These are phyloP conservation scores for Adineta ricciae DNA, from an alignment of 2,888 invertebrate species.

Conservation along the genomic window DNA sequence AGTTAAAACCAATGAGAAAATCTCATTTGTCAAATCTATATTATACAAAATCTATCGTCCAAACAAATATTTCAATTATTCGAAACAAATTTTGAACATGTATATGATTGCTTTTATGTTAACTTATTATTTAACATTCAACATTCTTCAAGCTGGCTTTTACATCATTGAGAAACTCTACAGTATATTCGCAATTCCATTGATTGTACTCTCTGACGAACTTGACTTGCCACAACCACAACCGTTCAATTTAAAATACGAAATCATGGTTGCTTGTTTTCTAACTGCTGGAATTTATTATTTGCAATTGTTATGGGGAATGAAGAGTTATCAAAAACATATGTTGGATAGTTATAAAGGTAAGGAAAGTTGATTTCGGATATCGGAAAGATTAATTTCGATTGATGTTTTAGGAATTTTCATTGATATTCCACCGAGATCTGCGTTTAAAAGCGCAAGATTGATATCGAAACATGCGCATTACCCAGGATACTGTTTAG, in stretches of 20 bases:
- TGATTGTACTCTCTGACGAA: conserved; percentile 11
- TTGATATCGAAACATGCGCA: conserved; percentile 8
- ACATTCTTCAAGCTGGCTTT: conserved; percentile 22
- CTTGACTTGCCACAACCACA: background rate
- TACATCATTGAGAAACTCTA: conserved; percentile 29
- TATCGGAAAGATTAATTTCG: background rate
- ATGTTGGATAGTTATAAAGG: conserved; percentile 27
- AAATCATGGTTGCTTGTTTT: conserved; percentile 25
- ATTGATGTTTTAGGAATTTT: background rate
- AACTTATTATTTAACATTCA: conserved; percentile 30
- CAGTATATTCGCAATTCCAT: background rate
- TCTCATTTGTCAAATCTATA: background rate
- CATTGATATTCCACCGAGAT: conserved; percentile 8
- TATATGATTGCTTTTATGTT: conserved; percentile 33
- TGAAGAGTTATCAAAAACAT: conserved; percentile 30
- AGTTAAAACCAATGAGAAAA: background rate
- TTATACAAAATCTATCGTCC: conserved; percentile 7
- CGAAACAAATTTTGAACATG: conserved; percentile 31
- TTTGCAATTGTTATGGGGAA: conserved; percentile 26
- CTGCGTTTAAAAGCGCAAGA: background rate
- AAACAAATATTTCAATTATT: conserved; percentile 28
- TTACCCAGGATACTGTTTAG: conserved; percentile 29
- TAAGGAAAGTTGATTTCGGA: background rate
- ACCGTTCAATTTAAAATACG: conserved; percentile 22
- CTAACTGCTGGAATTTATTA: conserved; percentile 25